A percentile compares a stretch with the other conserved stretches of the same genome.
These are phyloP conservation scores for Borostomias antarcticus DNA, from an alignment of 2,797 vertebrate genomes.

Conservation along the genomic window DNA sequence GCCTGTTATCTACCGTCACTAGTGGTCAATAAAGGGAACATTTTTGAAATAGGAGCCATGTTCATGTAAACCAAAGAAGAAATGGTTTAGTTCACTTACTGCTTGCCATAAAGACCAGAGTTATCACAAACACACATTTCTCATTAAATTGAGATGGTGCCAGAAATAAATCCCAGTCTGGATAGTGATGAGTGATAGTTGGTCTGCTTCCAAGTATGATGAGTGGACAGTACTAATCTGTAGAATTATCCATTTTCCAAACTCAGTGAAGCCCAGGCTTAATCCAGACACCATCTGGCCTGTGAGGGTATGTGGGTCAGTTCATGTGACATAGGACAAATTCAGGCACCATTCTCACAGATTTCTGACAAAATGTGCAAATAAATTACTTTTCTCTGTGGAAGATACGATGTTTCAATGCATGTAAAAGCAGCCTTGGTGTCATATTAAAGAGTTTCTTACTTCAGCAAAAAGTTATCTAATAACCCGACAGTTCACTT, in stretches of 20 bases:
- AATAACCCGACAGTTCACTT: too few relatives aligned
- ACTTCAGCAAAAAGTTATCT: not conserved
- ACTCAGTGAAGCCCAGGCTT: not conserved
- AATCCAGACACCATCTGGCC: slow-evolving; percentile 3
- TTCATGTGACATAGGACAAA: not conserved
- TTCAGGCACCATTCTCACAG: not conserved
- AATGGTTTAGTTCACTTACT: too few relatives aligned
- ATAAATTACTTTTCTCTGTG: not conserved
- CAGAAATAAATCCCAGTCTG: not conserved
- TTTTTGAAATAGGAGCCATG: too few relatives aligned
- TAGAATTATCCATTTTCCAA: slow-evolving; percentile 8
- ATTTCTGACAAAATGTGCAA: not conserved
- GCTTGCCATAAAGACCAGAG: too few relatives aligned
- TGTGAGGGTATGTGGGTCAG: not conserved
- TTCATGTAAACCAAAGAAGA: too few relatives aligned
- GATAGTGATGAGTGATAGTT: not conserved
- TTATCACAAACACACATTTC: not conserved
- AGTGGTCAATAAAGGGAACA: not conserved
- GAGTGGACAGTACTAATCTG: not conserved
- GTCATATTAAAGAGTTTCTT: slow-evolving; percentile 1
- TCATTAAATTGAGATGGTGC: not conserved
- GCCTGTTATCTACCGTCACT: not conserved
- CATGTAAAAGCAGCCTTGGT: not conserved
- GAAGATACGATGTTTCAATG: too few relatives aligned
- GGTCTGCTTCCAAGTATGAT: not conserved